Base-by-base conservation (phyloP, 2,888 invertebrate genomes). In the Tenthredo notha region DNA sequence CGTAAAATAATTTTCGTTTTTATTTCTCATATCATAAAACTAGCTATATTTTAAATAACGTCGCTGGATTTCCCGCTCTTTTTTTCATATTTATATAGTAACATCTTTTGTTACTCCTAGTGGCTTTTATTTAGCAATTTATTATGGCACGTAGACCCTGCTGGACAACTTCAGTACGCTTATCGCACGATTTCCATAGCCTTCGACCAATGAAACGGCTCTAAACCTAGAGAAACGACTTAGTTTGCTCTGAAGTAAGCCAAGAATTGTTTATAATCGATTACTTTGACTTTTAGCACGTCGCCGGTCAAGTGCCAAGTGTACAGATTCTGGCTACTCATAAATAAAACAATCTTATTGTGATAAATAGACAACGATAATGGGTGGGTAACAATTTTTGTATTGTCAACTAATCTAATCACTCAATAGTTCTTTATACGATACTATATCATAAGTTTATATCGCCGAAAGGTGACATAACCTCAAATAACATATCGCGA, bases 291-390 rank as follows among this genome's bases (percentile, higher is more conserved):
- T 18, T 18, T n/a, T n/a, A 15, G 33, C 70, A 40, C 40, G 37
- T 15, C 40, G 67, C 33, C 33, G 74, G 25, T 6, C 6, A 43
- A 77, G 29, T 77, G 77, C 77, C 77, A 77, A 54, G 77, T 77
- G 77, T 80, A 80, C 78, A 80, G 37, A 80, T 61, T 61, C 40
- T 37, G 21, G 37, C 58, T 21, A 18, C 21, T n/a, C 1, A 61
- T 74, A 3, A 21, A 33, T 33, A 25, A 29, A 47, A 29, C 15
- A 18, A 5, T 7, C 54, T 54, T 77, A 54, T 29, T 83, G 65
- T 47, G 4, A 83, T 47, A 65, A 70, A 67, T 83, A 83, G 18
- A 29, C 47, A 67, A 50, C n/a, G 37, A 83, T 33, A 83, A 83
- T 83, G 83, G 67, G 83, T 83, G 61, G 43, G 65, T 70, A 83